Evolutionary conservation across 1,140 invertebrate genomes (phyloP).

Genomic region (Drosophila novamexicana): DNA sequence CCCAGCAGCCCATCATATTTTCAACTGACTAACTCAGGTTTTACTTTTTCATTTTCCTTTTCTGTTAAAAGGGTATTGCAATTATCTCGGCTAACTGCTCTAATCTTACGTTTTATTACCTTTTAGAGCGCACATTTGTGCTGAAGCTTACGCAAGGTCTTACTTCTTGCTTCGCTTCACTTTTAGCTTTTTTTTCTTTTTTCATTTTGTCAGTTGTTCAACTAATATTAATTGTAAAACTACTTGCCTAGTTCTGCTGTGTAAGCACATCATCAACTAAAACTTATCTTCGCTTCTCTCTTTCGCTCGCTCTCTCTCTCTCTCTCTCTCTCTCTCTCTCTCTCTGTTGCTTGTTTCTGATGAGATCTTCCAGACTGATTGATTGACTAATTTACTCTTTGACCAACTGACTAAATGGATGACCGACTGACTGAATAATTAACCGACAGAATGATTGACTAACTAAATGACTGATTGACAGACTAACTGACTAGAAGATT

Average conservation of each 20-base stretch:
- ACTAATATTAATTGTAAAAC: background rate
- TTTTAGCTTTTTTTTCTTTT: background rate
- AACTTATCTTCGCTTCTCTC: background rate
- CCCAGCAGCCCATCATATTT: constrained; percentile 18
- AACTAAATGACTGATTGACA: no score
- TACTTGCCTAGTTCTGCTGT: background rate
- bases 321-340: background rate
- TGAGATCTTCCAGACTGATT: no score
- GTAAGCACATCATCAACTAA: background rate
- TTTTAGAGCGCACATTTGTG: background rate
- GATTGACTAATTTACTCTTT: no score
- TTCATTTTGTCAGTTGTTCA: background rate
- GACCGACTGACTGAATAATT: no score
- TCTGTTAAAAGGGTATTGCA: background rate
- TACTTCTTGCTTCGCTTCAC: background rate
- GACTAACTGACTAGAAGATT: no score
- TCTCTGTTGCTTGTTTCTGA: no score
- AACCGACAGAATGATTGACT: no score
- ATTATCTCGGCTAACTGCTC: background rate
- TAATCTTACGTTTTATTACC: background rate
- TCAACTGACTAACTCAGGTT: background rate
- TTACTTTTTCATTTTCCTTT: background rate
- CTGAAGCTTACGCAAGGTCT: background rate
- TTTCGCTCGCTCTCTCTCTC: background rate
- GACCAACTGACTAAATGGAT: no score